Conservation (phyloP, 2,797 vertebrate species). For the Oreonectes daqikongensis region DNA sequence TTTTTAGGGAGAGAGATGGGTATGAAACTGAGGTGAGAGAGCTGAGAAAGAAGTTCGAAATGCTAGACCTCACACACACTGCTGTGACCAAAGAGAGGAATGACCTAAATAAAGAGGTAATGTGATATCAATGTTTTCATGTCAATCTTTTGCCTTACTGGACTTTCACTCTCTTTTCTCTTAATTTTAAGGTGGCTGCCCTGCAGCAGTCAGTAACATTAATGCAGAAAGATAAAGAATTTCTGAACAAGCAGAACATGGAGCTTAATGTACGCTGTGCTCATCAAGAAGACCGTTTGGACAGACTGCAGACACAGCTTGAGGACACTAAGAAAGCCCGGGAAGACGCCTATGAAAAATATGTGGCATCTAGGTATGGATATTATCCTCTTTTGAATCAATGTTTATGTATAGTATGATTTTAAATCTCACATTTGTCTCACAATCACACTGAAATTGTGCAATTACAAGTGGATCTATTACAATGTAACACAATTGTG, state of each 20-base stretch:
- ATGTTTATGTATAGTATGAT: not conserved
- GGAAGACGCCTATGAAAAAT: constrained; percentile 96
- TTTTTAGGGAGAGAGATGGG: constrained; percentile 85
- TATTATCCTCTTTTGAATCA: not conserved
- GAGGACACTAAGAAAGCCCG: constrained; percentile 92
- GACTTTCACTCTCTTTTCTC: not conserved
- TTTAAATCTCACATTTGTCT: too few species aligned
- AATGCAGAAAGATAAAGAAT: constrained; percentile 97
- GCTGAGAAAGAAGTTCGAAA: constrained; percentile 83
- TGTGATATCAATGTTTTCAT: not conserved
- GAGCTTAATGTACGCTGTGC: constrained; percentile 92
- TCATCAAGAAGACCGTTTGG: constrained; percentile 90
- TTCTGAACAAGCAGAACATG: constrained; percentile 91
- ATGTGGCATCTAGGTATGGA: constrained; percentile 87
- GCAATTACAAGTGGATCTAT: not conserved
- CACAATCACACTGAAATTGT: not conserved
- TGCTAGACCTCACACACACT: constrained; percentile 80
- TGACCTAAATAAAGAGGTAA: constrained; percentile 90
- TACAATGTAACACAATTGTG: not conserved
- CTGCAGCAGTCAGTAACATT: constrained; percentile 88
- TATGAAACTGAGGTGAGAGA: constrained; percentile 86
- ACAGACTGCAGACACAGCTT: constrained; percentile 89
- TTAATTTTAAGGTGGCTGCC: constrained; percentile 78
- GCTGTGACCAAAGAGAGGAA: constrained; percentile 84
- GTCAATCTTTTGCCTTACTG: not conserved